A percentile compares a stretch with the other conserved stretches of the same genome.
phyloP scores from a whole-genome alignment of 2,797 vertebrate genomes.

The Pseudochirops corinnae region DNA sequence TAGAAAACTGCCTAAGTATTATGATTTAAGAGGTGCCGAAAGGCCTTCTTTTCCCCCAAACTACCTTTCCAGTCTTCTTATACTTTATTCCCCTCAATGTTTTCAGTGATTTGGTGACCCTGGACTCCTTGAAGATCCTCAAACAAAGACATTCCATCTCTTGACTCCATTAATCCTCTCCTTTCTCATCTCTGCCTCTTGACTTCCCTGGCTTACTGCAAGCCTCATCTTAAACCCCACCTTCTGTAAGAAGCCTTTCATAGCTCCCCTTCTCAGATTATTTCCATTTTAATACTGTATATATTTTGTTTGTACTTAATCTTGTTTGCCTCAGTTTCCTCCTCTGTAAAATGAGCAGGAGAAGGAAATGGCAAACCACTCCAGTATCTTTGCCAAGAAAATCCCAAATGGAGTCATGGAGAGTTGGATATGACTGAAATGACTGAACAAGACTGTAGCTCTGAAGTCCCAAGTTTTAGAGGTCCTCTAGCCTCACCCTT shows the following conservation, averaged over 20 bases:
- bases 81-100: neutral
- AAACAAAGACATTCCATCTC: neutral
- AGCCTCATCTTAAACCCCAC: neutral
- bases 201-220: neutral
- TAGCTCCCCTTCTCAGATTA: neutral
- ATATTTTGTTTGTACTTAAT: neutral
- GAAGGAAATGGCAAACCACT: neutral
- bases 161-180: neutral
- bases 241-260: neutral
- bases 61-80: neutral
- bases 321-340: neutral
- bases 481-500: neutral
- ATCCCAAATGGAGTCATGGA: neutral
- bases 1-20: neutral
- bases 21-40: neutral
- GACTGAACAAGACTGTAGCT: neutral
- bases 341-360: neutral
- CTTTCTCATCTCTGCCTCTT: neutral
- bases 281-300: neutral
- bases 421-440: neutral
- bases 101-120: neutral
- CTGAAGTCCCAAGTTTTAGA: neutral
- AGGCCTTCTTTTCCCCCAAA: neutral
- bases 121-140: neutral
- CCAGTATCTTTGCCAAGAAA: neutral